phyloP scores from a whole-genome alignment of 2,888 invertebrate genomes.

The Minunthozetes semirufus region DNA sequence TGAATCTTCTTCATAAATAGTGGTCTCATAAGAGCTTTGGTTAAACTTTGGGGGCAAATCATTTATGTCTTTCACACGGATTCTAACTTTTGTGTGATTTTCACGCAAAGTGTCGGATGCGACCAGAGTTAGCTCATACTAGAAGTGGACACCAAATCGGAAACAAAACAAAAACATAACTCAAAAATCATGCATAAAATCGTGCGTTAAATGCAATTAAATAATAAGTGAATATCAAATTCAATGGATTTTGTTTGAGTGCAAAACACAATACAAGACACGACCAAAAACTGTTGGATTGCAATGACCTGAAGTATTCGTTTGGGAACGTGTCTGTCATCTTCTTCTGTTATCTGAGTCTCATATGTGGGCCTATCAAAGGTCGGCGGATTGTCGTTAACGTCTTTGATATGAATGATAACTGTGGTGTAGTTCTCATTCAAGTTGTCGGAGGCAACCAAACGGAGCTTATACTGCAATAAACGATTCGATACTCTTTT shows the following conservation, averaged over 20 bases:
- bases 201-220: constrained; percentile 37
- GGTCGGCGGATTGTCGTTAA: constrained; percentile 95
- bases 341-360: constrained; percentile 91
- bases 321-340: constrained; percentile 86
- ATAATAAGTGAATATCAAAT: constrained; percentile 35
- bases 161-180: constrained; percentile 37
- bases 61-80: constrained; percentile 77
- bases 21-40: constrained; percentile 62
- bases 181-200: constrained; percentile 44
- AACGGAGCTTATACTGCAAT: constrained; percentile 77
- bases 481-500: background rate
- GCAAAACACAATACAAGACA: background rate
- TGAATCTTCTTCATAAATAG: constrained; percentile 67
- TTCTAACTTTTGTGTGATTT: constrained; percentile 72
- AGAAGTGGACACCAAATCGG: constrained; percentile 43
- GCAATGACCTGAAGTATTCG: constrained; percentile 71
- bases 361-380: constrained; percentile 90
- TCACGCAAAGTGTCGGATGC: constrained; percentile 85
- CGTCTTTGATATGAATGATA: constrained; percentile 93
- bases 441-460: constrained; percentile 90
- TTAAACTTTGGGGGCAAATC: constrained; percentile 73
- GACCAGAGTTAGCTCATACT: constrained; percentile 81
- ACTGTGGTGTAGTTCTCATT: constrained; percentile 96
- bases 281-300: constrained; percentile 22
- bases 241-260: background rate